Evolutionary conservation across 64 coral and sea anemone genomes (phyloP), one percentile per base, ranked within the genome.

Genomic region (Actinia equina): DNA sequence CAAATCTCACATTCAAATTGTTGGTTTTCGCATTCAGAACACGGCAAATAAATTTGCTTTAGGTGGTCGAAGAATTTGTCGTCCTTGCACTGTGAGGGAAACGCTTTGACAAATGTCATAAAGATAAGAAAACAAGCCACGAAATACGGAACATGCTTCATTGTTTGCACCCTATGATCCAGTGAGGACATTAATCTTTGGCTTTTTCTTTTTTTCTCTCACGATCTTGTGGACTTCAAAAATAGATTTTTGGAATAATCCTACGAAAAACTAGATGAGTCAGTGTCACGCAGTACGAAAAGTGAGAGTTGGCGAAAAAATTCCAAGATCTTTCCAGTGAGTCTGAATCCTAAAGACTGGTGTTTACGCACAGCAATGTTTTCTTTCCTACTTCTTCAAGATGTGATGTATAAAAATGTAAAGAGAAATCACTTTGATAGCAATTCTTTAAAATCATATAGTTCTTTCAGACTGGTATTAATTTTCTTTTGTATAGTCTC

Each of bases 1-100:
- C 90, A 92, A n/a, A 17, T 19, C 25, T 41, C 19, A 43, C 90
- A 92, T 37, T 30, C 43, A 17, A 70, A n/a, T 15, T 20, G 43
- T 13, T 87, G 74, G 17, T 79, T 17, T 54, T 92, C 82, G 85
- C 90, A 92, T 42, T 92, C 85, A 70, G 41, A 20, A 44, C 90
- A 92, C 52, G 90, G 44, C 12, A 87, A 5, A 87, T 83, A 83
- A 20, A 43, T 43, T 37, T 92, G 77, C 25, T 82, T 92, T 44
- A 64, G 37, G 13, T 20, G 59, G 18, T 92, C 85, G 19, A 87
- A 92, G 51, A 46, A 92, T 7, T 83, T 86, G 56, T 71, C 90
- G 37, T 92, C 49, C 37, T 87, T 22, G 77, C 90, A 92, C 59
- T 85, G 43, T 6, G 83, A 85, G 22, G 83, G 83, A 43, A 43